A percentile compares a stretch with the other conserved stretches of the same genome.
These are phyloP conservation scores for Gymnorhina tibicen DNA, from an alignment of 2,113 vertebrate genomes.

Conservation along the genomic window DNA sequence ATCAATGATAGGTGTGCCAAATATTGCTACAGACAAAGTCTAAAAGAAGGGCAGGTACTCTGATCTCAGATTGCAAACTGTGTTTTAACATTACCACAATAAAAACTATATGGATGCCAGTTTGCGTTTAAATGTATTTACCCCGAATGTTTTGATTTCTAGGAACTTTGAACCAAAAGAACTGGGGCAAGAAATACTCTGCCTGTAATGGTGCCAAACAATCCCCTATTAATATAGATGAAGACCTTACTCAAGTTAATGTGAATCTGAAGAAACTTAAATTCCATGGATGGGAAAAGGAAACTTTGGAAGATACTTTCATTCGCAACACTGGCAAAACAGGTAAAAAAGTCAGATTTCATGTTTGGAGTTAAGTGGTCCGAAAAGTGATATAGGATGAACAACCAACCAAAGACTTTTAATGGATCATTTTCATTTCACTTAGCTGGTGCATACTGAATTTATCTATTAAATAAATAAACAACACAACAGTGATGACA, in stretches of 20 bases:
- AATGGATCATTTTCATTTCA: background rate
- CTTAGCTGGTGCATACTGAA: background rate
- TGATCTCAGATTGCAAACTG: background rate
- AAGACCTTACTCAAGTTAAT: constrained; percentile 89
- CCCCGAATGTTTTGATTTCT: background rate
- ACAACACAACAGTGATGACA: background rate
- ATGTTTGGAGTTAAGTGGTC: background rate
- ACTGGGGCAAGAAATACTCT: constrained; percentile 94
- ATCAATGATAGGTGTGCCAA: background rate
- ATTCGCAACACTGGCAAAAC: constrained; percentile 95
- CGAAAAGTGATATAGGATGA: background rate
- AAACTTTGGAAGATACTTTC: constrained; percentile 75
- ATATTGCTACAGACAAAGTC: background rate
- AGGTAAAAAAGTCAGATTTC: constrained; percentile 70
- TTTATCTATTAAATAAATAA: background rate
- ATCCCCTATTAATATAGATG: constrained; percentile 94
- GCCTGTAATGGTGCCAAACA: constrained; percentile 92
- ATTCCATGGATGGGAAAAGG: constrained; percentile 87
- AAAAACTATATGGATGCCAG: background rate
- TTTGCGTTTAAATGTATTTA: background rate
- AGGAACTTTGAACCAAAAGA: constrained; percentile 94
- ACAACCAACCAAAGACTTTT: background rate
- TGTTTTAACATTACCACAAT: background rate
- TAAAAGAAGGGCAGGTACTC: background rate
- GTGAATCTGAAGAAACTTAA: constrained; percentile 87